Base-by-base conservation (phyloP, 2,113 vertebrate genomes). In the Lamprologus lemairii region DNA sequence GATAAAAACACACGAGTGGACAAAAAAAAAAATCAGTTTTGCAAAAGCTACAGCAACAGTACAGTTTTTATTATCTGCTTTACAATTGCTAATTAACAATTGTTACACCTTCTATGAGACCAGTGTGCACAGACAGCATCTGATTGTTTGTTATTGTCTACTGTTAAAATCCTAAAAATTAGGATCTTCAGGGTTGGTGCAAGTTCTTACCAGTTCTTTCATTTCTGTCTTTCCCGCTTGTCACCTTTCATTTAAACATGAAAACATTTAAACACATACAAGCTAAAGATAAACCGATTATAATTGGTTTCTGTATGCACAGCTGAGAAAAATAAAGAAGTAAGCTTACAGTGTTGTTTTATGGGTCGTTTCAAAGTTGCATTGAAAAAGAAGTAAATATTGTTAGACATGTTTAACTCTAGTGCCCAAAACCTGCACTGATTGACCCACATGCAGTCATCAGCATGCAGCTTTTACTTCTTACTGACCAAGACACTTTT, bases 401-500 rank as follows among this genome's bases (percentile, higher is more conserved):
- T 40, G 35, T 40, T 68, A 68, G 33, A 68, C n/a, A 40, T 42
- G 35, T 42, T 71, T 42, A 71, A 23, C 35, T 42, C 35, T 71
- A 71, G 63, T 42, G 35, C 35, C 63, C 12, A 40, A 42, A 68
- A 42, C 40, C 63, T 40, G 35, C 63, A 21, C 28, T 33, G 6
- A 17, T 16, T 47, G 14, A 63, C 31, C 16, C 9, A 17, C 53
- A 47, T 60, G 40, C 78, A 84, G 55, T 16, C 83, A 45, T 63
- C 58, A 35, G 31, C 31, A 35, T 63, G 9, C 31, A 35, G 17
- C 9, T 35, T 86, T 54, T 65, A 86, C 90, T 88, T 94, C 93
- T 88, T 93, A 57, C 85, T 84, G 81, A 89, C 90, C 84, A 83
- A 85, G 51, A 89, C 89, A 80, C 88, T 89, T 86, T 82, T 91